Conservation (phyloP, 2,888 invertebrate species). For the Eupithecia pulchellata region DNA sequence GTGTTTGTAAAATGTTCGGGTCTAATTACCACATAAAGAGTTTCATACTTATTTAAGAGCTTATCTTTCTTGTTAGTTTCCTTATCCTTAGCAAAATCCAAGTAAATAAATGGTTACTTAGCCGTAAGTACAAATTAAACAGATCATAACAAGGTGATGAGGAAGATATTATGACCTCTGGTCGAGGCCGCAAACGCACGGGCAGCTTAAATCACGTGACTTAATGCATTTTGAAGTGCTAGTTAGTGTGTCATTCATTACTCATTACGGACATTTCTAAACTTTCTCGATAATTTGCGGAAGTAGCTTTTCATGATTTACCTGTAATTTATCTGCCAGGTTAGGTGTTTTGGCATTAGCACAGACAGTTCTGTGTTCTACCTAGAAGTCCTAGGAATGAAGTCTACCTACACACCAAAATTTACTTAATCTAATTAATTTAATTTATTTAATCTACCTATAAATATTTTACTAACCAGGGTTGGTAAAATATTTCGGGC, state of each 20-base stretch:
- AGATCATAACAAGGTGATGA: conserved; percentile 61
- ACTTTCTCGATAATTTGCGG: conserved; percentile 40
- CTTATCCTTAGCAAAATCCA: background rate
- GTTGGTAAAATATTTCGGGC: no score
- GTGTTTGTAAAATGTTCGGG: no score
- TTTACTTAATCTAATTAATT: no score
- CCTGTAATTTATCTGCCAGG: background rate
- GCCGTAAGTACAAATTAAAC: conserved; percentile 42
- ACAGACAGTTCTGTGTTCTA: no score
- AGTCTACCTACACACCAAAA: no score
- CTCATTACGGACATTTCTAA: conserved; percentile 33
- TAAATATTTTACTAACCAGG: no score
- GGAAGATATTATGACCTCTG: conserved; percentile 71
- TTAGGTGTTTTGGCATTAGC: background rate
- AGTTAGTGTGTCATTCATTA: conserved; percentile 46
- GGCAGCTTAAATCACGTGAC: conserved; percentile 56
- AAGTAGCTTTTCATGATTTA: conserved; percentile 1
- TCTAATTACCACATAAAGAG: no score
- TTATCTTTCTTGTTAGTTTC: background rate
- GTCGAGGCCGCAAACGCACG: conserved; percentile 58
- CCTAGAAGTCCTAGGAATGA: background rate
- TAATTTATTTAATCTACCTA: no score
- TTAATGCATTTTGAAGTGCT: conserved; percentile 52
- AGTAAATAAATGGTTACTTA: background rate
- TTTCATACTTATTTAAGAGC: no score